Evolutionary conservation across 2,797 vertebrate species (phyloP).

Genomic region (Melanotaenia trifasciata): DNA sequence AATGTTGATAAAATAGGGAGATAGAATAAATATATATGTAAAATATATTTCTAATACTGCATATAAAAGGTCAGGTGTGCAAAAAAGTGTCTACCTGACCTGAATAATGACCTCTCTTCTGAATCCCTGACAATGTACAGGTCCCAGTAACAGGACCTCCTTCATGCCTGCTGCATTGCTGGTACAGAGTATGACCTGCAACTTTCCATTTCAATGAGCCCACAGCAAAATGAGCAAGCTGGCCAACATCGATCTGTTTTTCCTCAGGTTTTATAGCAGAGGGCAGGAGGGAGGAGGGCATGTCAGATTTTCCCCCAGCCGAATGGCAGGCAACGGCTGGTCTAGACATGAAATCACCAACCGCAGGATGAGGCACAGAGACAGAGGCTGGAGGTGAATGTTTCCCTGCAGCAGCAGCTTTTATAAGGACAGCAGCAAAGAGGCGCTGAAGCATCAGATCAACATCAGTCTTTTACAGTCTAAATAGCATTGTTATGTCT

Average conservation of each 20-base stretch:
- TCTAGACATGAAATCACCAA: conserved; percentile 75
- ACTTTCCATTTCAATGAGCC: conserved; percentile 40
- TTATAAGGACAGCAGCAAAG: background rate
- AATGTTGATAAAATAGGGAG: background rate
- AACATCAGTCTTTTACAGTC: background rate
- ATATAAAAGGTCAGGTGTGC: background rate
- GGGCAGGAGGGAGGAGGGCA: conserved; percentile 37
- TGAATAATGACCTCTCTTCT: background rate
- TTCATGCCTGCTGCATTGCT: conserved; percentile 17
- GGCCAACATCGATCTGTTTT: conserved; percentile 47
- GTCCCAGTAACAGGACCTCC: background rate
- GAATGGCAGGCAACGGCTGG: conserved; percentile 60
- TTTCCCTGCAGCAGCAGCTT: conserved; percentile 2
- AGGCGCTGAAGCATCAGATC: background rate
- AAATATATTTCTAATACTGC: too few relatives aligned
- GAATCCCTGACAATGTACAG: background rate
- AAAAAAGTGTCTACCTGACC: background rate
- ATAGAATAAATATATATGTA: background rate
- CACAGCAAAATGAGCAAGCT: conserved; percentile 7
- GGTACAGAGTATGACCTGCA: conserved; percentile 14
- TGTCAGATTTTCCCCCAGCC: conserved; percentile 64
- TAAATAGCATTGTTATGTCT: background rate
- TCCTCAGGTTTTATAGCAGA: conserved; percentile 39
- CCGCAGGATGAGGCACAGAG: conserved; percentile 46
- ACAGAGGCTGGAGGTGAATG: conserved; percentile 14